phyloP scores from a whole-genome alignment of 1,140 invertebrate species.

The Eurosta solidaginis region DNA sequence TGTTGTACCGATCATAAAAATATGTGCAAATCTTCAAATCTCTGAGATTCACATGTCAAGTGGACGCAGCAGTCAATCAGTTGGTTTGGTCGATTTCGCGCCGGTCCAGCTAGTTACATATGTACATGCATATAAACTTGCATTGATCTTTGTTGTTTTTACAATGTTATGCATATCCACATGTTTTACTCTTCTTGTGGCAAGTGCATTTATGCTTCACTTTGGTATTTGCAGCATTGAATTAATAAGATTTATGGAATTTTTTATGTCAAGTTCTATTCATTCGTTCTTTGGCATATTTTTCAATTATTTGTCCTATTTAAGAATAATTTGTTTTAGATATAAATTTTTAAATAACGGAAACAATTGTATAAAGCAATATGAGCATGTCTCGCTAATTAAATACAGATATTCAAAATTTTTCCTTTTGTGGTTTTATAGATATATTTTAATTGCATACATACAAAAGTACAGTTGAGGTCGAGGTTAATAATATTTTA shows the following conservation, averaged over 20 bases:
- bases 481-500: too few species aligned
- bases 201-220: constrained; percentile 7
- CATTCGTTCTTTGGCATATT: not conserved
- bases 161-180: constrained; percentile 9
- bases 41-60: constrained; percentile 27
- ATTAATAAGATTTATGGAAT: constrained; percentile 20
- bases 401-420: too few species aligned
- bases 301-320: not conserved
- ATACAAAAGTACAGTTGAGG: too few species aligned
- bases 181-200: constrained; percentile 3
- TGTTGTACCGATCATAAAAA: not conserved
- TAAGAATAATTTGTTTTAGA: not conserved
- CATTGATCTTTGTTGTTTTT: not conserved
- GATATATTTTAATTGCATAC: too few species aligned
- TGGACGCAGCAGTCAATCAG: constrained; percentile 24
- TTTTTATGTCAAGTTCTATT: not conserved
- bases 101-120: not conserved
- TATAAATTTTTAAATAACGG: not conserved
- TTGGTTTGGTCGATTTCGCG: not conserved
- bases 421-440: too few species aligned
- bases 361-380: too few species aligned
- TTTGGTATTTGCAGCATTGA: constrained; percentile 7
- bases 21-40: constrained; percentile 22
- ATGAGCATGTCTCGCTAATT: too few species aligned
- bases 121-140: not conserved